Base-by-base conservation (phyloP, 1,140 invertebrate species). In the Bombus sylvicola region DNA sequence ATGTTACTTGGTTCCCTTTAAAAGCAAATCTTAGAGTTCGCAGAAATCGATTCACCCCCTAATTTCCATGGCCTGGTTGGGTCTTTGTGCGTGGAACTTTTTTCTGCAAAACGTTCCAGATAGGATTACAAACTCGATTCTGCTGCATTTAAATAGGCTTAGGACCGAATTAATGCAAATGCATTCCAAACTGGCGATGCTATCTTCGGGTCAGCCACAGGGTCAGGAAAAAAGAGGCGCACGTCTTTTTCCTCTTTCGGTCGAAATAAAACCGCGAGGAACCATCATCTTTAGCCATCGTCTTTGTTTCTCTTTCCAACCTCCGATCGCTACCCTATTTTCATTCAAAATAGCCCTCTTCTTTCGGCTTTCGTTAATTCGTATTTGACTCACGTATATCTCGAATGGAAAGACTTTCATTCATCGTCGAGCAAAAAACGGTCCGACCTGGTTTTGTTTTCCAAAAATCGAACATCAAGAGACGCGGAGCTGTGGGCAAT, bases 81-180 rank as follows among this genome's bases (percentile, higher is more conserved):
- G 47, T 53, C 47, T 22, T 53, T 53, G 47, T 22, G 47, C 47
- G 47, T 53, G 47, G 18, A 53, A 53, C 10, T 13, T n/a, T 15
- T 71, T 73, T 59, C 13, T 22, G 59, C 34, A 59, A 75, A 47
- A 75, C 74, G 59, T 64, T 31, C n/a, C 75, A 77, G 78, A 80
- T 47, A 68, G 41, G 69, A 79, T 83, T 71, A 39, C 43, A 43
- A 62, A 37, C 43, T 43, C 53, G 37, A 28, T 57, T 43, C 66
- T 28, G 34, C 64, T 68, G 43, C 62, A 79, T 88, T 78, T 78
- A 83, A 88, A 71, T 75, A 82, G 25, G 37, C 39, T 59, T 59
- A 84, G 81, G 64, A 77, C 76, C 37, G 66, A 85, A 89, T 87
- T 88, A 72, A 87, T 87, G 85, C 86, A 87, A 89, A 81, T 85